Percentiles rank a stretch among this genome's conserved stretches.
Evolutionary conservation across 2,888 invertebrate species (phyloP).

Genomic region (Nymphalis c-album): DNA sequence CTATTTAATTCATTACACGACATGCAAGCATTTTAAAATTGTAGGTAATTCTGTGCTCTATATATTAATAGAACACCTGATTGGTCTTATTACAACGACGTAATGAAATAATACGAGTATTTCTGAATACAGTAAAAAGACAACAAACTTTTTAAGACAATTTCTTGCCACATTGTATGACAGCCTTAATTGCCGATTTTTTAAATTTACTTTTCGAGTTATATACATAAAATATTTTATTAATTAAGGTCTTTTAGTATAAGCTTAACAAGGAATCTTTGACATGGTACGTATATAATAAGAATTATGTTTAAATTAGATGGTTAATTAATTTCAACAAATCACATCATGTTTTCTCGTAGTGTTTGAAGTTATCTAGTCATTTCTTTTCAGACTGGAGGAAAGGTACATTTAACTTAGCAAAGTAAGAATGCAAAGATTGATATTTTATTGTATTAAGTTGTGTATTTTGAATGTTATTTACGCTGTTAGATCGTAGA

Average conservation of each 20-base stretch:
- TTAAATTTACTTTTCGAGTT: background rate
- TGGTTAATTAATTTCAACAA: background rate
- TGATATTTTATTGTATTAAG: background rate
- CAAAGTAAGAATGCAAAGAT: conserved; percentile 2
- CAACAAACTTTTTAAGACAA: background rate
- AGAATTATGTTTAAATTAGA: background rate
- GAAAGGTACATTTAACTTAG: conserved; percentile 18
- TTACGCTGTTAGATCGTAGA: background rate
- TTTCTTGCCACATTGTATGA: background rate
- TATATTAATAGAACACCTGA: no score
- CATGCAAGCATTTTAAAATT: no score
- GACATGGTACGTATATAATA: background rate
- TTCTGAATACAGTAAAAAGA: no score
- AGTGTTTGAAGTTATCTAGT: conserved; percentile 46
- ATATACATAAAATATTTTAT: background rate
- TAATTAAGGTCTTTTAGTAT: background rate
- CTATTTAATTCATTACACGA: no score
- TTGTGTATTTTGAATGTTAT: background rate
- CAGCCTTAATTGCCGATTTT: no score
- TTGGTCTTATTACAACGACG: no score
- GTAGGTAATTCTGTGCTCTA: no score
- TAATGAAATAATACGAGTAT: no score
- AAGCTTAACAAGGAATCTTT: background rate
- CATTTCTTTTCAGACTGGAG: conserved; percentile 47
- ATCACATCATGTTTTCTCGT: background rate